Evolutionary conservation across 1,140 invertebrate genomes (phyloP).

Genomic region (Habropoda laboriosa): DNA sequence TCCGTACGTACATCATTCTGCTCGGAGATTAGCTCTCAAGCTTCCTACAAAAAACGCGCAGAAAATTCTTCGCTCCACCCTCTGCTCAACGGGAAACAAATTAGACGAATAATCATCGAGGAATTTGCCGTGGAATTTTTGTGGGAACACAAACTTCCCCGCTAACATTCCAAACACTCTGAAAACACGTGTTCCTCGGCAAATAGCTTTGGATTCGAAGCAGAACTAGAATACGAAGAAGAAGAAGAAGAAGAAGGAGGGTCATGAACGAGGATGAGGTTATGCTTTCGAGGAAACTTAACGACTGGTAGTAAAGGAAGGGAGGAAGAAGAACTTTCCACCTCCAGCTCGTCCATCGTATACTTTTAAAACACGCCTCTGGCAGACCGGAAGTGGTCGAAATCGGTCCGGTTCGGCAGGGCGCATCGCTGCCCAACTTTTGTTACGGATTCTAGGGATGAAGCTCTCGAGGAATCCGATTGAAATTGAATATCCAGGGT

Average conservation of each 20-base stretch:
- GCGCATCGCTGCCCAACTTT: conserved; percentile 23
- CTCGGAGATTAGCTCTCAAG: no score
- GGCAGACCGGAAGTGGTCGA: conserved; percentile 6
- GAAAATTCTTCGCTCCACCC: no score
- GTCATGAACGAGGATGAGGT: neutral
- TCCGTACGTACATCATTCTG: no score
- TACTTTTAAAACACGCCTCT: conserved; percentile 38
- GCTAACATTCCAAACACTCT: neutral
- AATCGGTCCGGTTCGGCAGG: conserved; percentile 16
- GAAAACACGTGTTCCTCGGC: conserved; percentile 12
- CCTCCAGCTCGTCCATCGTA: neutral
- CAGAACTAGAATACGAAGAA: neutral
- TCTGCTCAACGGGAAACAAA: no score
- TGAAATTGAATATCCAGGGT: conserved; percentile 50
- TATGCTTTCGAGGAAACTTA: conserved; percentile 32
- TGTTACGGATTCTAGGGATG: conserved; percentile 37
- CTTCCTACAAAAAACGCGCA: no score
- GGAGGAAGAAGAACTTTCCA: conserved; percentile 18
- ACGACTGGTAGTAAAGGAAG: conserved; percentile 4
- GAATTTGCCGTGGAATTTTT: no score
- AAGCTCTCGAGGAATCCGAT: conserved; percentile 40
- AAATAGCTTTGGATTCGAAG: neutral
- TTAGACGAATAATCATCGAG: no score
- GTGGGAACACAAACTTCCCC: no score
- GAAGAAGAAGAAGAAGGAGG: no score